Evolutionary conservation across 2,113 vertebrate genomes (phyloP).

Genomic region (Lontra canadensis): DNA sequence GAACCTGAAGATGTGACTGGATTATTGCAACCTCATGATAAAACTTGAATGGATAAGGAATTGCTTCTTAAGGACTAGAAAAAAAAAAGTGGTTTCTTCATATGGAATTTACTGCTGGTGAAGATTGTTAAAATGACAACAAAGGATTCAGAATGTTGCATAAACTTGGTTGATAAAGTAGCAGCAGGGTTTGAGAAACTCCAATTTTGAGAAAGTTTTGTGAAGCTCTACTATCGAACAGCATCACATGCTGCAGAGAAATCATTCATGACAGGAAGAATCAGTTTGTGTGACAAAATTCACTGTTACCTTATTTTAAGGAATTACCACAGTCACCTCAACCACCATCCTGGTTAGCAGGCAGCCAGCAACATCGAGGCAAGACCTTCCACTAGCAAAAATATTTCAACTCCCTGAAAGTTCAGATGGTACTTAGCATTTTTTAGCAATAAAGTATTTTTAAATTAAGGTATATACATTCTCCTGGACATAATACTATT

Average conservation of each 20-base stretch:
- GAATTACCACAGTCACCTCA: background rate
- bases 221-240: background rate
- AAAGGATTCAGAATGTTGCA: background rate
- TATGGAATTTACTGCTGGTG: background rate
- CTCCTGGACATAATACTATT: background rate
- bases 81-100: background rate
- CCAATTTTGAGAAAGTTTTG: background rate
- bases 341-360: background rate
- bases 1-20: background rate
- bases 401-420: background rate
- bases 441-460: background rate
- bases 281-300: background rate
- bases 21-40: too few relatives aligned
- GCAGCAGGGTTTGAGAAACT: background rate
- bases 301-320: background rate
- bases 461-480: background rate
- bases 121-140: background rate
- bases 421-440: background rate
- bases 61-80: background rate
- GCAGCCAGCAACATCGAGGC: background rate
- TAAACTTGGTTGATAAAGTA: background rate
- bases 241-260: background rate
- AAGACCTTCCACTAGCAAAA: background rate
- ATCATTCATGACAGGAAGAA: background rate
- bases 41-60: background rate